phyloP scores from a whole-genome alignment of 2,113 vertebrate genomes.

The Xenus cinereus region DNA sequence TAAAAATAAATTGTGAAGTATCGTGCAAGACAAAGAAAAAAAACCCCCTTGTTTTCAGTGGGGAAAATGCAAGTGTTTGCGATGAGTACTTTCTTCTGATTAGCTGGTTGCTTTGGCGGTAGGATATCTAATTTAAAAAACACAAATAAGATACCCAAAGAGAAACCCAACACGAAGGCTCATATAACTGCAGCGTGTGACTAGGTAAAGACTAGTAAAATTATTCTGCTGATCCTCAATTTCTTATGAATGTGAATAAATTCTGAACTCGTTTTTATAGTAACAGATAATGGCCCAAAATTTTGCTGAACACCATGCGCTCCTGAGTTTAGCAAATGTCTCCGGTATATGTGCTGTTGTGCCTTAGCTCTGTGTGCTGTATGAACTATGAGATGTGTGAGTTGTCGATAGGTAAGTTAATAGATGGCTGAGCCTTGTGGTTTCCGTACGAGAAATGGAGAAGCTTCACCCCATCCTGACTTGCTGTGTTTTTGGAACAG shows the following conservation, averaged over 20 bases:
- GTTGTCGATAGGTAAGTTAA: neutral
- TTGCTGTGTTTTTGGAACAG: neutral
- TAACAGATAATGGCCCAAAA: neutral
- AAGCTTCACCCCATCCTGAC: rapidly evolving
- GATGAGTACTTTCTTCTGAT: neutral
- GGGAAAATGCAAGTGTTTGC: neutral
- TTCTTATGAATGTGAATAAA: neutral
- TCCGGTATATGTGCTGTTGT: rapidly evolving
- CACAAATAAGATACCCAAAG: neutral
- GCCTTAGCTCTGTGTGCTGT: neutral
- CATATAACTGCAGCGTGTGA: rapidly evolving
- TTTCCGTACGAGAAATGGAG: rapidly evolving
- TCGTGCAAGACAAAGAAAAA: neutral
- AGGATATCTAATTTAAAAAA: neutral
- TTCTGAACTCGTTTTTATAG: neutral
- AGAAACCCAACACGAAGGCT: rapidly evolving
- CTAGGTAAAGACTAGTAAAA: neutral
- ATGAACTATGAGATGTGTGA: rapidly evolving
- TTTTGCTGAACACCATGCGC: too few relatives aligned
- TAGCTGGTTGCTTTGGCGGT: neutral
- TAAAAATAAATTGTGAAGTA: neutral
- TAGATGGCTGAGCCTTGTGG: neutral
- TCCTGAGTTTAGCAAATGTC: neutral
- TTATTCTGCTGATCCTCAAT: neutral
- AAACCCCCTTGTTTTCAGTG: neutral